Evolutionary conservation across 2,113 vertebrate species (phyloP).

Genomic region (Gambusia affinis): DNA sequence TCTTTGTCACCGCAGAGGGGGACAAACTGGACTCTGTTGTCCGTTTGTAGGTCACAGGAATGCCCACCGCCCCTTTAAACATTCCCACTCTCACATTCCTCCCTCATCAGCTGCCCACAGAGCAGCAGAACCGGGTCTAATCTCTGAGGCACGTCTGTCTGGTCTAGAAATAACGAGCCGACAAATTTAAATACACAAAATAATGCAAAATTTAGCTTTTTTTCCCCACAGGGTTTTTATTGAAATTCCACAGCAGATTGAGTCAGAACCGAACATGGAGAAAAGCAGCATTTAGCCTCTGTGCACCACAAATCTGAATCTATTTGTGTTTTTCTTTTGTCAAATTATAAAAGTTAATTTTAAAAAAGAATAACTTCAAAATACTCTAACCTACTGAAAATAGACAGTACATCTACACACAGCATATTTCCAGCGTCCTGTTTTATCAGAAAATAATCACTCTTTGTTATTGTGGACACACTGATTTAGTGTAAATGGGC

Average conservation of each 20-base stretch:
- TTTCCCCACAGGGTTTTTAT: too few species aligned
- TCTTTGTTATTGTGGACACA: not conserved
- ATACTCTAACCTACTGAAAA: not conserved
- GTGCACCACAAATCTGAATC: too few species aligned
- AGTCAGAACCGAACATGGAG: too few species aligned
- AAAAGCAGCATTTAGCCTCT: too few species aligned
- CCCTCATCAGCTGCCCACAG: slow-evolving; percentile 49
- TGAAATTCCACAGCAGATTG: too few species aligned
- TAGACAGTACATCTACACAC: not conserved
- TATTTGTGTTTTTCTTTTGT: too few species aligned
- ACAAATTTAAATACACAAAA: too few species aligned
- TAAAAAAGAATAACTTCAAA: not conserved
- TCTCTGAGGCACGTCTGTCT: slow-evolving; percentile 18
- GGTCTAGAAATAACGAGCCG: too few species aligned
- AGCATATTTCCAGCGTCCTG: not conserved
- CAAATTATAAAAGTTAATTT: not conserved
- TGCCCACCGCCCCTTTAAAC: slow-evolving; percentile 56
- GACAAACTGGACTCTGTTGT: slow-evolving; percentile 57
- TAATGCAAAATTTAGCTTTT: too few species aligned
- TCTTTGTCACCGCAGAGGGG: slow-evolving; percentile 31
- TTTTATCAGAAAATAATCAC: not conserved
- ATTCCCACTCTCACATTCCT: slow-evolving; percentile 71
- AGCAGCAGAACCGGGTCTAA: not conserved
- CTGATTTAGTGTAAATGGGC: not conserved
- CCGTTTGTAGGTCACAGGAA: slow-evolving; percentile 57